phyloP scores from a whole-genome alignment of 2,888 invertebrate genomes.

The Parnassius apollo region DNA sequence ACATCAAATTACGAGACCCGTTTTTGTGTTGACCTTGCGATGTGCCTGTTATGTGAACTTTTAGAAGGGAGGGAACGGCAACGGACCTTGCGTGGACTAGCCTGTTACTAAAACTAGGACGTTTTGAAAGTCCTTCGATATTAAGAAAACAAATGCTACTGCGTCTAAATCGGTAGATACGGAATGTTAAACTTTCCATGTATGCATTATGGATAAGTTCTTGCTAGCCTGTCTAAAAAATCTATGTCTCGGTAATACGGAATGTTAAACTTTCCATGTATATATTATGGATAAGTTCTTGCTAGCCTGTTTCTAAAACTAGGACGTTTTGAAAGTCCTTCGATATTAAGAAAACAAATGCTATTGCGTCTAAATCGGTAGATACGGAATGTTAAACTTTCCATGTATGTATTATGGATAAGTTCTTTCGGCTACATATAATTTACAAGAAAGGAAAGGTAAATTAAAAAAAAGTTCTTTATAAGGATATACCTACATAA shows the following conservation, averaged over 20 bases:
- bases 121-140: slow-evolving; percentile 46
- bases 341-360: slow-evolving; percentile 15
- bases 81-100: slow-evolving; percentile 51
- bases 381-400: slow-evolving; percentile 6
- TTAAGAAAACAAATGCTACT: slow-evolving; percentile 16
- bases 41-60: slow-evolving; percentile 48
- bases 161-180: slow-evolving; percentile 2
- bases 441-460: background rate
- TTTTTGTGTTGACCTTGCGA: slow-evolving; percentile 48
- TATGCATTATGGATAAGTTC: background rate
- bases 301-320: slow-evolving; percentile 50
- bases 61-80: slow-evolving; percentile 62
- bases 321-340: slow-evolving; percentile 52
- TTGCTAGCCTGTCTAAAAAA: slow-evolving; percentile 47
- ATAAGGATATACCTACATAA: background rate
- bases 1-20: slow-evolving; percentile 25
- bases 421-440: background rate
- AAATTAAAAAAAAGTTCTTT: too few species aligned
- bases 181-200: slow-evolving; percentile 9
- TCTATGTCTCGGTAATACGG: slow-evolving; percentile 5
- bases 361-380: slow-evolving; percentile 8
- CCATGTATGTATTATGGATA: background rate
- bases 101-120: slow-evolving; percentile 53
- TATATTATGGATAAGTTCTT: too few species aligned
- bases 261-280: slow-evolving; percentile 9